Evolutionary conservation across 2,797 vertebrate species (phyloP).

Genomic region (Rhinoraja longicauda): DNA sequence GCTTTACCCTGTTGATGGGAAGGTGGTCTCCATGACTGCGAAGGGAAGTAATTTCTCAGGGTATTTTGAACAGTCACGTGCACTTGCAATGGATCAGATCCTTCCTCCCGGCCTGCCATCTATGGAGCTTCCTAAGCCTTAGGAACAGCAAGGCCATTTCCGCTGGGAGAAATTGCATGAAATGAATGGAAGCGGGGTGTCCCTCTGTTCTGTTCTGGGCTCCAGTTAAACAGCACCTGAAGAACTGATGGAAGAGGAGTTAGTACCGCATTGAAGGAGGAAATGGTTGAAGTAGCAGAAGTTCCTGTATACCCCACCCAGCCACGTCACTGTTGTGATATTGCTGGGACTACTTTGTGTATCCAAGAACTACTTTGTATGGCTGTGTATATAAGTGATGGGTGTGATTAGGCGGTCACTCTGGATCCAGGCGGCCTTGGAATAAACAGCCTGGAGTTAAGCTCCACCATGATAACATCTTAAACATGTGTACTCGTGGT

Average conservation of each 20-base stretch:
- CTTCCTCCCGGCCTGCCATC: not conserved
- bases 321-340: not conserved
- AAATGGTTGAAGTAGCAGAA: too few relatives aligned
- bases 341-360: too few relatives aligned
- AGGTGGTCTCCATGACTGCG: not conserved
- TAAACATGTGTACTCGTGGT: too few relatives aligned
- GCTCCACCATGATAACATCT: too few relatives aligned
- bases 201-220: not conserved
- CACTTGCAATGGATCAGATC: not conserved
- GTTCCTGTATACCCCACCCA: not conserved
- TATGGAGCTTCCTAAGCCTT: not conserved
- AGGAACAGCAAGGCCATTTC: not conserved
- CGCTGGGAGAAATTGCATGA: not conserved
- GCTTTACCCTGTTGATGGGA: not conserved
- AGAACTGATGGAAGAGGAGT: not conserved
- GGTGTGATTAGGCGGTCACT: too few relatives aligned
- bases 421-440: too few relatives aligned
- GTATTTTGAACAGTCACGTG: not conserved
- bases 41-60: not conserved
- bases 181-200: not conserved
- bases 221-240: not conserved
- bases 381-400: too few relatives aligned
- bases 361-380: too few relatives aligned
- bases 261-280: not conserved
- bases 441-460: too few relatives aligned